Base-by-base conservation (phyloP, 2,888 invertebrate genomes). In the Pachydiplax longipennis region DNA sequence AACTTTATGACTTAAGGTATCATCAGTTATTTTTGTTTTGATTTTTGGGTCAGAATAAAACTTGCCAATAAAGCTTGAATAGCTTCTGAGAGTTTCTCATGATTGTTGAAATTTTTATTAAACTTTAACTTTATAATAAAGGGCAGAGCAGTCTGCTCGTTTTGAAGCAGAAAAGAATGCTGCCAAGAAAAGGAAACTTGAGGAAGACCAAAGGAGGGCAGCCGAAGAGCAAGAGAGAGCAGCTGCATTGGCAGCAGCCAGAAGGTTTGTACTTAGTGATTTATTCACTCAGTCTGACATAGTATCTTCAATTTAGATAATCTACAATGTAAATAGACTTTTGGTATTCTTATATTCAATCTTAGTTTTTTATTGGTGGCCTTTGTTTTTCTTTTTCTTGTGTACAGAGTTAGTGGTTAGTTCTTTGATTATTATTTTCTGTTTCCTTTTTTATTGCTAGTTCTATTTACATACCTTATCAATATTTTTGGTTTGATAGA, bases 211-310 rank as follows among this genome's bases (percentile, higher is more conserved):
- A 37, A 87, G 35, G 37, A 87, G 40, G 18, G 61, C 87, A n/a
- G n/a, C 87, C n/a, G 87, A 87, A 65, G 87, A 87, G 22, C 87
- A 87, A 37, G 87, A 87, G n/a, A 61, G 87, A 61, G 87, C 87
- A 48, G 92, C 93, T 31, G 92, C 92, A 90, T 93, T 92, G 40
- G 93, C 93, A 90, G 93, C 94, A 22, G 92, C 92, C 61, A 92
- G 92, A 91, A 93, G 93, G 93, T 93, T 81, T 35, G 48, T 90
- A 10, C 13, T 4, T 61, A 13, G 13, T 40, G n/a, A 25, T 90
- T n/a, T 15, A 13, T 73, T 37, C 25, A 73, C 53, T 18, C 18
- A 53, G 3, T 53, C 3, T 53, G 37, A 10, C 22, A 12, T 10
- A 37, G 44, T 12, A 12, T 10, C n/a, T 35, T 0, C 35, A 80